These are phyloP conservation scores for Cremastinae sp. DNA, from an alignment of 2,888 invertebrate genomes.

Conservation along the genomic window DNA sequence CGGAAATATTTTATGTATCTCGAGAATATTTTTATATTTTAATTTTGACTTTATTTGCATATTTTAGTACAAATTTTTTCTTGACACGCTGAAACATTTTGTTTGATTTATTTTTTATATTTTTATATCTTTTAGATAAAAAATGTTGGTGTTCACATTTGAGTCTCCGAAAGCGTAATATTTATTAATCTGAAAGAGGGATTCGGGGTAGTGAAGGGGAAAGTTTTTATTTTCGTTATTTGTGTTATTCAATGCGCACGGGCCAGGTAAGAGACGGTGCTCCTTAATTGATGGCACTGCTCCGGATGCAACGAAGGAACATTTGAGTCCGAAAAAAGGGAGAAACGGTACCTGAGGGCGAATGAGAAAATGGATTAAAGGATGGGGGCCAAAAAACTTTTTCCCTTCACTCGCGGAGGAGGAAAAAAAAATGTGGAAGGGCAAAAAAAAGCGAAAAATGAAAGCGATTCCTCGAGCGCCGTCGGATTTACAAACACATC, in stretches of 20 bases:
- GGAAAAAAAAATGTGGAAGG: constrained; percentile 25
- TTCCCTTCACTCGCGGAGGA: constrained; percentile 37
- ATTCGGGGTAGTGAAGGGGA: too few species aligned
- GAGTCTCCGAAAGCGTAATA: too few species aligned
- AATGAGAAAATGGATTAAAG: constrained; percentile 32
- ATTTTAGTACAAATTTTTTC: too few species aligned
- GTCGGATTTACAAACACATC: constrained; percentile 58
- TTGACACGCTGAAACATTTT: too few species aligned
- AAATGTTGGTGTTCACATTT: too few species aligned
- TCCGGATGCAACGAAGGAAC: constrained; percentile 54
- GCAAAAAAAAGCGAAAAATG: constrained; percentile 38
- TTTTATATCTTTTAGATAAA: too few species aligned
- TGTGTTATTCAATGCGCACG: constrained; percentile 76
- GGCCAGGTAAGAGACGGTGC: constrained; percentile 71
- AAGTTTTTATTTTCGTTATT: constrained; percentile 68
- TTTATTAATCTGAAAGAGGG: too few species aligned
- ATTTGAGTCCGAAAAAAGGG: constrained; percentile 16
- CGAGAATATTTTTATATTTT: too few species aligned
- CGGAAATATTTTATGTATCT: too few species aligned
- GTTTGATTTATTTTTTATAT: too few species aligned
- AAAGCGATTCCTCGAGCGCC: constrained; percentile 46
- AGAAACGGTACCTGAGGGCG: constrained; percentile 27
- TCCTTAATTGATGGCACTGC: constrained; percentile 77
- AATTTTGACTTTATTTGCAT: too few species aligned
- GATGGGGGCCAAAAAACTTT: constrained; percentile 25